A percentile compares a stretch with the other conserved stretches of the same genome.
phyloP scores from a whole-genome alignment of 2,797 vertebrate species.

The Limnodromus scolopaceus region DNA sequence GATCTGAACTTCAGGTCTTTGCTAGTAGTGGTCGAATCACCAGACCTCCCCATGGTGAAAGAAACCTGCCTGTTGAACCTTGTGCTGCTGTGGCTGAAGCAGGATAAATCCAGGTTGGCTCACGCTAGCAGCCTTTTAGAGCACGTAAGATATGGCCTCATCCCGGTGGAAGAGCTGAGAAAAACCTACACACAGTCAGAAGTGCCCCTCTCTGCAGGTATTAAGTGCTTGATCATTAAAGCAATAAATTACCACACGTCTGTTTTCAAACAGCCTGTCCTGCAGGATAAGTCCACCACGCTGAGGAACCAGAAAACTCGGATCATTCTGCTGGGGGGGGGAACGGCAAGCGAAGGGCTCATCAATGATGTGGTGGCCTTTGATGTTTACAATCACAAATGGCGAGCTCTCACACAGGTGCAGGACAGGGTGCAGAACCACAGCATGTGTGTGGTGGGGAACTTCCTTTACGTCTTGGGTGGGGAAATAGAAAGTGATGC shows the following conservation, averaged over 20 bases:
- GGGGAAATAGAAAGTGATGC: slow-evolving; percentile 80
- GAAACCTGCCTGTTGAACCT: slow-evolving; percentile 84
- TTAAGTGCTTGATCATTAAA: slow-evolving; percentile 88
- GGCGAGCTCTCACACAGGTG: slow-evolving; percentile 77
- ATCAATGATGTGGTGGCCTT: slow-evolving; percentile 83
- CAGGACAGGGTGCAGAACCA: slow-evolving; percentile 82
- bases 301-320: slow-evolving; percentile 81
- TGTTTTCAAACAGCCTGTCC: slow-evolving; percentile 84
- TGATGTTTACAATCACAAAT: slow-evolving; percentile 83
- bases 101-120: slow-evolving; percentile 80
- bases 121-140: slow-evolving; percentile 85
- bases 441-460: slow-evolving; percentile 86
- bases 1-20: slow-evolving; percentile 87
- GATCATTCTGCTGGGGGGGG: slow-evolving; percentile 88
- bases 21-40: slow-evolving; percentile 80
- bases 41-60: slow-evolving; percentile 84
- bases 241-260: slow-evolving; percentile 89
- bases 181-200: slow-evolving; percentile 77
- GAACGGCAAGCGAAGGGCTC: slow-evolving; percentile 73
- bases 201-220: slow-evolving; percentile 82
- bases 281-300: slow-evolving; percentile 85
- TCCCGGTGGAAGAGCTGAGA: slow-evolving; percentile 78
- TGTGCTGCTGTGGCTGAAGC: slow-evolving; percentile 87
- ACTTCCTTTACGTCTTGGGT: slow-evolving; percentile 92
- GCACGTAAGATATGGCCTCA: slow-evolving; percentile 86